These are phyloP conservation scores for Furcula furcula DNA, from an alignment of 2,888 invertebrate genomes.

Conservation along the genomic window DNA sequence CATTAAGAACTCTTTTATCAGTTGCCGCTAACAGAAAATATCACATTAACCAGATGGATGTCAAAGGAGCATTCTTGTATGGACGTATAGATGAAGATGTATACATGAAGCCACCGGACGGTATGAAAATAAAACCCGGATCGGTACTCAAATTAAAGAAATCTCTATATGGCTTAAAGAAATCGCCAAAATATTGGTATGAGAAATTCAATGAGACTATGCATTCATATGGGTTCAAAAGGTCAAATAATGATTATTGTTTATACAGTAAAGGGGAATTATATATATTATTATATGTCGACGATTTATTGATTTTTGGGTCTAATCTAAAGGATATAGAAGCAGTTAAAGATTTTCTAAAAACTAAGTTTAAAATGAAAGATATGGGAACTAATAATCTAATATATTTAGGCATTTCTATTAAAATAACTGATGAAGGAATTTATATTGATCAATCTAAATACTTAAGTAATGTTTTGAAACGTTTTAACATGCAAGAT, in stretches of 20 bases:
- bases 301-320: background rate
- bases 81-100: no score
- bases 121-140: conserved; percentile 2
- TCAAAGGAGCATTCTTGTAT: background rate
- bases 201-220: background rate
- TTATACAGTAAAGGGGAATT: background rate
- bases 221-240: background rate
- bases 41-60: background rate
- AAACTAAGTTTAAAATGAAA: background rate
- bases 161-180: conserved; percentile 1
- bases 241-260: background rate
- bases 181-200: no score
- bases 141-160: conserved; percentile 4
- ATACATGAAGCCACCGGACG: no score
- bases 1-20: conserved; percentile 5
- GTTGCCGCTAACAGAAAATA: conserved; percentile 10
- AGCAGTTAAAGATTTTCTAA: background rate
- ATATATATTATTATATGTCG: no score
- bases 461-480: background rate
- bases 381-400: background rate
- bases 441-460: background rate
- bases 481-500: background rate
- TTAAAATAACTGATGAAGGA: background rate
- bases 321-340: background rate
- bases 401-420: background rate